Evolutionary conservation across 2,888 invertebrate genomes (phyloP).

Genomic region (Phasia obesa): DNA sequence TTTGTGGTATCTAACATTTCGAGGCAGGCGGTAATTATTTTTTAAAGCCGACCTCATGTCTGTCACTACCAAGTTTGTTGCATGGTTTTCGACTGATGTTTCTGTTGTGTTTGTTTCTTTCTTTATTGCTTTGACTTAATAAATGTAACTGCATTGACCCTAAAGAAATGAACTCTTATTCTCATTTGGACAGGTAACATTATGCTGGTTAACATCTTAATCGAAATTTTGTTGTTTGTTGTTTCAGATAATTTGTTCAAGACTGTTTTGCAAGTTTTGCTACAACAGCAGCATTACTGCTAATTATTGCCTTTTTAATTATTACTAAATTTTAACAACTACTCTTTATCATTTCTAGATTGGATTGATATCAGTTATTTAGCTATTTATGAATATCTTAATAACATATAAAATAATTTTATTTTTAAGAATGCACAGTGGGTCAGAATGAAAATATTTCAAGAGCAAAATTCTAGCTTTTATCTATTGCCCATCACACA

Average conservation of each 20-base stretch:
- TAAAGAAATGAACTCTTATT: conserved; percentile 40
- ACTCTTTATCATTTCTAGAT: neutral
- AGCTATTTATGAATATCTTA: neutral
- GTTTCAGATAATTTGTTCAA: conserved; percentile 27
- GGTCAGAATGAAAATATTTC: no score
- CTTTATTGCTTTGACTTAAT: conserved; percentile 44
- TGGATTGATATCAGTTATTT: neutral
- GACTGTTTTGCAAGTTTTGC: neutral
- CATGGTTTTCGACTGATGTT: conserved; percentile 58
- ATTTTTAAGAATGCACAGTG: no score
- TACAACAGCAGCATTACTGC: conserved; percentile 17
- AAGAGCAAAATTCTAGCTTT: no score
- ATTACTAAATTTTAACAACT: conserved; percentile 24
- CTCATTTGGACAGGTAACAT: conserved; percentile 63
- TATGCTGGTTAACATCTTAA: conserved; percentile 68
- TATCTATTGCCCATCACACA: no score
- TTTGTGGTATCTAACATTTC: conserved; percentile 69
- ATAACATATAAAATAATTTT: no score
- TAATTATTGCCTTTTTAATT: conserved; percentile 40
- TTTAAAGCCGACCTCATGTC: conserved; percentile 71
- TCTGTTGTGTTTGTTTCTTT: conserved; percentile 29
- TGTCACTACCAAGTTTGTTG: conserved; percentile 66
- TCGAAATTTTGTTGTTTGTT: conserved; percentile 49
- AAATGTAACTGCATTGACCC: conserved; percentile 55
- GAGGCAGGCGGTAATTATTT: conserved; percentile 73